Conservation (phyloP, 2,797 vertebrate genomes). For the Danio kyathit region DNA sequence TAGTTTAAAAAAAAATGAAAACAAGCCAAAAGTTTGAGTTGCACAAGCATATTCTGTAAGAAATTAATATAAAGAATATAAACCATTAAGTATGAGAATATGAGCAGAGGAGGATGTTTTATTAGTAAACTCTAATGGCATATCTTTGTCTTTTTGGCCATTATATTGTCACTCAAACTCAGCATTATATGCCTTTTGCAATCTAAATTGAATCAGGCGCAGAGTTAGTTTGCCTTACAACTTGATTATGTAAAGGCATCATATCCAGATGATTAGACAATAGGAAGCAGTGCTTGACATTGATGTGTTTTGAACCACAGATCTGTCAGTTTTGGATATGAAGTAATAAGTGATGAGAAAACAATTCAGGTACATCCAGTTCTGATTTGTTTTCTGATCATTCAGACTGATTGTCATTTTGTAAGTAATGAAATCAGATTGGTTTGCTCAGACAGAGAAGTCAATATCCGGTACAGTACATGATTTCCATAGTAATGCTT, state of each 20-base stretch:
- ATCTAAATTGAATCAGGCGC: slow-evolving; percentile 26
- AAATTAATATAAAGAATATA: background rate
- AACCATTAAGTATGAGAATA: slow-evolving; percentile 22
- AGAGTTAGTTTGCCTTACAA: slow-evolving; percentile 17
- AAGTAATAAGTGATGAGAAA: slow-evolving; percentile 5
- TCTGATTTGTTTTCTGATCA: slow-evolving; percentile 12
- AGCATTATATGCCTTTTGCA: background rate
- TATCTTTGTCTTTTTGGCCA: slow-evolving; percentile 14
- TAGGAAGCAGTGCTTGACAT: slow-evolving; percentile 5
- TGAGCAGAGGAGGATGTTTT: background rate
- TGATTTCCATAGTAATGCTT: background rate
- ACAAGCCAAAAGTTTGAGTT: background rate
- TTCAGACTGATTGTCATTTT: background rate
- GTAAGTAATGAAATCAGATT: background rate
- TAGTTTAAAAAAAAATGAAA: no score
- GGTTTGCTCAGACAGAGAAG: background rate
- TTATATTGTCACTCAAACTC: slow-evolving; percentile 21
- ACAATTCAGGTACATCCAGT: background rate
- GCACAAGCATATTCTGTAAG: background rate
- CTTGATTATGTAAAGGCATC: slow-evolving; percentile 23
- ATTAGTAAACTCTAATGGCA: slow-evolving; percentile 12
- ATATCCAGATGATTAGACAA: slow-evolving; percentile 23
- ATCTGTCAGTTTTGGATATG: slow-evolving; percentile 15
- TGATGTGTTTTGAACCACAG: slow-evolving; percentile 12
- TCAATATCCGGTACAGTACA: background rate